These are phyloP conservation scores for Pseudolycoriella hygida DNA, from an alignment of 2,888 invertebrate genomes.

Conservation along the genomic window DNA sequence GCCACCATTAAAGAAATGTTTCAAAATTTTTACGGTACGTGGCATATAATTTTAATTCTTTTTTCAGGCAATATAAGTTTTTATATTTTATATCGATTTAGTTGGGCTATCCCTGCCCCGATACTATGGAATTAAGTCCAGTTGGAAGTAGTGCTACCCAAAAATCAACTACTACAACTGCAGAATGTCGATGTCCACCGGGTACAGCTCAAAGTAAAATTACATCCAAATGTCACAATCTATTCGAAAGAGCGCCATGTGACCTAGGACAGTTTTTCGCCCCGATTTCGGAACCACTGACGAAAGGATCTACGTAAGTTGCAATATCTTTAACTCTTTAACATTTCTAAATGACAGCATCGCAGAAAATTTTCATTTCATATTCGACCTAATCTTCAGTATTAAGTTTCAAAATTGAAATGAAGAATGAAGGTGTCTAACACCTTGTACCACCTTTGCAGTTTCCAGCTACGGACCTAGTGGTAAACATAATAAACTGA, in stretches of 20 bases:
- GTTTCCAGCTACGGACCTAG: no score
- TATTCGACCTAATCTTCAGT: no score
- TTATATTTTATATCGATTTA: constrained; percentile 15
- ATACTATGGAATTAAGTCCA: constrained; percentile 67
- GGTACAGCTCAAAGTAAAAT: constrained; percentile 52
- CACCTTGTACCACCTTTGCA: no score
- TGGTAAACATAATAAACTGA: no score
- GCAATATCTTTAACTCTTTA: no score
- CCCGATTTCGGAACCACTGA: constrained; percentile 33
- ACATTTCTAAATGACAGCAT: no score
- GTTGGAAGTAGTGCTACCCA: constrained; percentile 14
- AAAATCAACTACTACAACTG: constrained; percentile 30
- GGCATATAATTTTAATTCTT: constrained; percentile 6
- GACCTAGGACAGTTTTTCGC: constrained; percentile 55
- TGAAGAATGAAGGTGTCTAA: no score
- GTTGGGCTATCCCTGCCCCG: constrained; percentile 63
- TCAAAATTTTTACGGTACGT: constrained; percentile 62
- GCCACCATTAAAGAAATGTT: constrained; percentile 69
- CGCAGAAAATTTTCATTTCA: no score
- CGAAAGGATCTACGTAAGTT: constrained; percentile 12
- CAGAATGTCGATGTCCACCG: constrained; percentile 71
- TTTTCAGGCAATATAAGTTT: neutral
- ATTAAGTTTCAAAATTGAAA: no score
- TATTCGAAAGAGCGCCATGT: constrained; percentile 61
- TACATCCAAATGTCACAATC: constrained; percentile 51